Base-by-base conservation (phyloP, 1,140 invertebrate genomes). In the Drosophila varians region DNA sequence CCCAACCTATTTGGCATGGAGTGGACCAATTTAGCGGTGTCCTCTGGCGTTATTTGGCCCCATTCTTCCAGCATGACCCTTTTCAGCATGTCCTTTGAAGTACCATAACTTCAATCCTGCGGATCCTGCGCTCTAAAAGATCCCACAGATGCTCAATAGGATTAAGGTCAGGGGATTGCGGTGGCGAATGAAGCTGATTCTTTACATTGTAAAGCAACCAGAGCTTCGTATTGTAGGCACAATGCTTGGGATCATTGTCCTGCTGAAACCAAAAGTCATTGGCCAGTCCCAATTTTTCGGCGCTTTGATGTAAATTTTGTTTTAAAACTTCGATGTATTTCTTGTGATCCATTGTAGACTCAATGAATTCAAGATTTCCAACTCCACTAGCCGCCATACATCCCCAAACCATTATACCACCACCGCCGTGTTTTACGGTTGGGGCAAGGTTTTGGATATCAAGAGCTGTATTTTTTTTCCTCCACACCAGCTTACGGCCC, bases 381-480 rank as follows among this genome's bases (percentile, higher is more conserved):
- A 38, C 36, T 38, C 36, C 36, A 4, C n/a, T 38, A 14, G 36
- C 36, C 12, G 36, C 36, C 36, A 38, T 38, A 38, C 36, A 38
- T 1, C 36, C n/a, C 12, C 36, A 38, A n/a, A 38, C 36, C 36
- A 38, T 38, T n/a, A 34, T 9, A 34, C 31, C 11, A 1, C 36
- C 5, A n/a, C n/a, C n/a, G n/a, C n/a, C n/a, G n/a, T n/a, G n/a
- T n/a, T n/a, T n/a, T n/a, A n/a, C n/a, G n/a, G 36, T 34, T 38
- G 5, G 36, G 4, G 51, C 52, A 56, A 49, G 45, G 19, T 56
- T 34, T 55, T 64, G 28, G 11, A 65, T 19, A 42, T 55, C 51
- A 14, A 12, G 36, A 12, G 11, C n/a, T 3, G n/a, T 38, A 4
- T 12, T 12, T 14, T n/a, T 3, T 34, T 31, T 53, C 7, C 48